Conservation (phyloP, 2,888 invertebrate species). For the Ctena decussata region DNA sequence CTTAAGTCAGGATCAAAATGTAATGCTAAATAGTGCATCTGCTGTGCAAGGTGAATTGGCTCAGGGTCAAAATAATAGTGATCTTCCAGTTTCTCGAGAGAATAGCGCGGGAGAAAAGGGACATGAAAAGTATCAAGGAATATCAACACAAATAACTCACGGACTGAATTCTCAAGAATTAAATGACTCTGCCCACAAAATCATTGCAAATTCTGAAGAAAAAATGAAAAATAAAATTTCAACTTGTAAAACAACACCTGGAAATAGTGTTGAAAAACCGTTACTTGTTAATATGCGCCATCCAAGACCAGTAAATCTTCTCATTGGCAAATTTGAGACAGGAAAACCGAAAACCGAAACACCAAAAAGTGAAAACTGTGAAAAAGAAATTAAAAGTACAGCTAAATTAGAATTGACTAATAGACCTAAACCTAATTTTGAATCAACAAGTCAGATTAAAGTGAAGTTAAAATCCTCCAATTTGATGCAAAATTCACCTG, state of each 20-base stretch:
- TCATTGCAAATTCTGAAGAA: background rate
- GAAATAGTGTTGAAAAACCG: background rate
- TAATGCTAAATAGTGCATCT: background rate
- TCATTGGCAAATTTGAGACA: conserved; percentile 2
- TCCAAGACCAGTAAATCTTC: background rate
- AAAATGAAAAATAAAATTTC: background rate
- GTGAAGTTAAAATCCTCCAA: background rate
- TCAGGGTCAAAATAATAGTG: background rate
- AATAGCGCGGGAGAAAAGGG: background rate
- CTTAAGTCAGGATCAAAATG: background rate
- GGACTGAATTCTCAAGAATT: background rate
- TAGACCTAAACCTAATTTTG: background rate
- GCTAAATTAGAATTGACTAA: background rate
- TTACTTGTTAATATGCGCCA: background rate
- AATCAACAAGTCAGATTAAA: background rate
- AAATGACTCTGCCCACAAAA: background rate
- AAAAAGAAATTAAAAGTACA: no score
- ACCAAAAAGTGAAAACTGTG: background rate
- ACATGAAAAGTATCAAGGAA: background rate
- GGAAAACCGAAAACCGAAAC: background rate
- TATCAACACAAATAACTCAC: background rate
- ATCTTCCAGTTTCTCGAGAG: background rate
- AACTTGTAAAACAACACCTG: background rate
- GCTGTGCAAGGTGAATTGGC: background rate
- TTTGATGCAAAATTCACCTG: background rate